phyloP scores from a whole-genome alignment of 2,888 invertebrate genomes.

The Tetropium fuscum region DNA sequence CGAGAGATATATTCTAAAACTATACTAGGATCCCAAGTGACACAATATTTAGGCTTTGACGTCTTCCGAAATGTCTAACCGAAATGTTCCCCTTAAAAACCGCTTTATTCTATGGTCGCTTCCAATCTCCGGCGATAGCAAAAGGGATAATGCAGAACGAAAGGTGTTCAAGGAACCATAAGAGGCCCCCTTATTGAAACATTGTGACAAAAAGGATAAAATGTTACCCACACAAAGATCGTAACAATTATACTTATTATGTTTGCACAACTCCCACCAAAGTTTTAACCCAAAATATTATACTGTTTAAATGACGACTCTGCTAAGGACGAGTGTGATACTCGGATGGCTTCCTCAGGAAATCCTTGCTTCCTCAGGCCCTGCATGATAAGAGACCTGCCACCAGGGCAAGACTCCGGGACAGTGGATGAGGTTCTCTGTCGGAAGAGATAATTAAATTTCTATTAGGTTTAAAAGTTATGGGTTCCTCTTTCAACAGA shows the following conservation, averaged over 20 bases:
- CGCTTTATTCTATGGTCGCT: not conserved
- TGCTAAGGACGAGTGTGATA: not conserved
- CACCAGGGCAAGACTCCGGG: conserved; percentile 1
- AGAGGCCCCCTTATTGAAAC: not conserved
- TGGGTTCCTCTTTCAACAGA: not conserved
- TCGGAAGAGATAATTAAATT: not conserved
- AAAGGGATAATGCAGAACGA: conserved; percentile 4
- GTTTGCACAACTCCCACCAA: conserved; percentile 3
- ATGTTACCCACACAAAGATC: conserved; percentile 3
- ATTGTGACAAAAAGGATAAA: not conserved
- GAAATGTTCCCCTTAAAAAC: conserved; percentile 1
- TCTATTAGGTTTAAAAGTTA: conserved; percentile 1
- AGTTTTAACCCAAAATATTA: not conserved
- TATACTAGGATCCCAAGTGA: conserved; percentile 10
- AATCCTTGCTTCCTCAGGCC: not conserved
- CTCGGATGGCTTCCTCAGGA: not conserved
- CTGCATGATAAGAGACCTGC: conserved; percentile 2
- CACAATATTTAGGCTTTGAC: not conserved
- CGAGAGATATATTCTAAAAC: not conserved
- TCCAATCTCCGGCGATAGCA: not conserved
- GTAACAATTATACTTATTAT: not conserved
- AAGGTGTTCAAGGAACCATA: not conserved
- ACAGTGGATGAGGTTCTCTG: conserved; percentile 2
- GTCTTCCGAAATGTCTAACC: conserved; percentile 1
- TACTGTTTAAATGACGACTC: conserved; percentile 1